Percentiles rank a stretch among this genome's conserved stretches.
phyloP scores from a whole-genome alignment of 2,113 vertebrate species.

The Tyto alba region DNA sequence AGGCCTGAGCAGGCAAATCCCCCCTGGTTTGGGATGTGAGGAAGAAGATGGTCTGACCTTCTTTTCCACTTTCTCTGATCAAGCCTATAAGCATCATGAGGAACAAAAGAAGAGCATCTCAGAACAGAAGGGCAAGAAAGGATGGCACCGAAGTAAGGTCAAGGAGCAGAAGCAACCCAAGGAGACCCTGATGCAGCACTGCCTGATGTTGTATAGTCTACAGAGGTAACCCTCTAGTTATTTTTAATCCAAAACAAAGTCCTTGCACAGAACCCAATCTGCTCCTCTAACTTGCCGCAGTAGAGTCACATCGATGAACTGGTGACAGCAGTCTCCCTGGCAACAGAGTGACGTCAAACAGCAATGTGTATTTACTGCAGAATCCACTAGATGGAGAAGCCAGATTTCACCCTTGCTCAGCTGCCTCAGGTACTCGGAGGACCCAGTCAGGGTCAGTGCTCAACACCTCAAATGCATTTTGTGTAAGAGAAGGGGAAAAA shows the following conservation, averaged over 20 bases:
- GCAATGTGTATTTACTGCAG: conserved; percentile 53
- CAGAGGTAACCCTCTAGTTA: background rate
- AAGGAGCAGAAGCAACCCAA: background rate
- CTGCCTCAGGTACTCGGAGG: conserved; percentile 48
- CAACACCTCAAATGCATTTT: conserved; percentile 54
- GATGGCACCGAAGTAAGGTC: background rate
- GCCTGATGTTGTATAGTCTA: background rate
- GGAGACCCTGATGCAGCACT: background rate
- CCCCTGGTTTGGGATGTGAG: background rate
- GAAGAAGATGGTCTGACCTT: background rate
- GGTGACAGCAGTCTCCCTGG: conserved; percentile 72
- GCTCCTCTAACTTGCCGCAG: conserved; percentile 63
- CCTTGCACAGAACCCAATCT: conserved; percentile 34
- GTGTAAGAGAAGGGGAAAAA: background rate
- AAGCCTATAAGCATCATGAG: background rate
- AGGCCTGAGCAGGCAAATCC: background rate
- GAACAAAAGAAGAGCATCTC: background rate
- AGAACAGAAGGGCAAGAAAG: background rate
- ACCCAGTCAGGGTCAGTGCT: background rate
- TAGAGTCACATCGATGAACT: conserved; percentile 60
- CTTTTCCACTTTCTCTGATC: too few relatives aligned
- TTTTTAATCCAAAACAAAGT: conserved; percentile 53
- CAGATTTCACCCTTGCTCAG: conserved; percentile 59
- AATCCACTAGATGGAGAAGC: conserved; percentile 69
- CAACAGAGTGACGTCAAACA: conserved; percentile 73